Evolutionary conservation across 2,113 vertebrate species (phyloP).

Genomic region (Labeo catla): DNA sequence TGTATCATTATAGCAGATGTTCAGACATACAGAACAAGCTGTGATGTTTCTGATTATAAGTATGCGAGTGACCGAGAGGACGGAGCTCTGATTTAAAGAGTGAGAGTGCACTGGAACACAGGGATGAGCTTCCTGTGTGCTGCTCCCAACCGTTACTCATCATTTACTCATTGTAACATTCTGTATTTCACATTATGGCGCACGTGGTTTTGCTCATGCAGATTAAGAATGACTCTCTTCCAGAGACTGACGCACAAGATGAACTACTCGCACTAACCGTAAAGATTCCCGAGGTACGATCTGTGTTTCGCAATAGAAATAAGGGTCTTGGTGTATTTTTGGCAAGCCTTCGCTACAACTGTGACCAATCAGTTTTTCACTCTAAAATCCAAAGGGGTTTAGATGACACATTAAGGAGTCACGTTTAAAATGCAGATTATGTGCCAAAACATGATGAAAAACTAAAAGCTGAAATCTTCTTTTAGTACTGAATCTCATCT

Average conservation of each 20-base stretch:
- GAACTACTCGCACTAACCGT: conserved; percentile 1
- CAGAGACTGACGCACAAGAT: conserved; percentile 32
- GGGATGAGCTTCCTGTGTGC: conserved; percentile 60
- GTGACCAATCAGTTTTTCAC: conserved; percentile 67
- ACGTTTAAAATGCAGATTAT: conserved; percentile 67
- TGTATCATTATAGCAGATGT: not conserved
- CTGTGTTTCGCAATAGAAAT: conserved; percentile 1
- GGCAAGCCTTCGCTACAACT: conserved; percentile 53
- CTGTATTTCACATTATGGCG: conserved; percentile 63
- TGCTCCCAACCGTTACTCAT: conserved; percentile 60
- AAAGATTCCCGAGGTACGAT: not conserved
- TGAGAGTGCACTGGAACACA: conserved; percentile 64
- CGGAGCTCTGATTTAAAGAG: conserved; percentile 44
- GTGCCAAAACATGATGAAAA: conserved; percentile 52
- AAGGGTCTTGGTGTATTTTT: conserved; percentile 58
- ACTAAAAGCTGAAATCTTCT: not conserved
- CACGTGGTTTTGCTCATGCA: conserved; percentile 55
- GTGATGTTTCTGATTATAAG: conserved; percentile 27
- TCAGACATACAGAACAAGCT: not conserved
- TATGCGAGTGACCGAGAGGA: not conserved
- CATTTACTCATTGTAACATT: conserved; percentile 68
- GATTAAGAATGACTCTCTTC: conserved; percentile 65
- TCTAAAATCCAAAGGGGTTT: conserved; percentile 59
- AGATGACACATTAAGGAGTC: conserved; percentile 70
- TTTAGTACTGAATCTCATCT: not conserved